Base-by-base conservation (phyloP, 2,113 vertebrate species). In the Prochilodus magdalenae region DNA sequence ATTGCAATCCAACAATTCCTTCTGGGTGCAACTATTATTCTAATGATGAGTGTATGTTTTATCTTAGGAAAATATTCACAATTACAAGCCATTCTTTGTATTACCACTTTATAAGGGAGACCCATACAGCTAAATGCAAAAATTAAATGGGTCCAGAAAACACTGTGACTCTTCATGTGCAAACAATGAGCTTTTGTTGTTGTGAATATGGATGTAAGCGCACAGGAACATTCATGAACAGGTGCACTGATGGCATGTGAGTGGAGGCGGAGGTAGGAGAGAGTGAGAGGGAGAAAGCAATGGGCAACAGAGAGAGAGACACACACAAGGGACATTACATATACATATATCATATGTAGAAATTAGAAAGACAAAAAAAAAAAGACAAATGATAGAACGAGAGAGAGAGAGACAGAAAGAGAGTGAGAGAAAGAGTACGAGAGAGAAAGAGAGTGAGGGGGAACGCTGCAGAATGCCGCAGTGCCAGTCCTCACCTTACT, bases 401-500 rank as follows among this genome's bases (percentile, higher is more conserved):
- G 18, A 73, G 36, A 53, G 30, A 75, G 33, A 60, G 33, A 44
- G 55, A 40, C 29, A 33, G 18, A 57, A 27, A 57, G 51, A 36
- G 53, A 53, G 71, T 66, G 71, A 81, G 60, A 65, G 79, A 14
- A 18, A 36, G 30, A 20, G 16, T 20, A 14, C 18, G 18, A 40
- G 30, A 67, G 16, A 40, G 18, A 67, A 10, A 40, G 66, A 69
- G 33, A 40, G 66, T n/a, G 30, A 69, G 33, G 14, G 66, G 33
- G 66, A 44, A 33, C 20, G 20, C 30, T 72, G 79, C 82, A 84
- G 79, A 77, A 67, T 86, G 73, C 79, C 49, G 75, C 71, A 82
- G 75, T 82, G 75, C 77, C 77, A 36, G 65, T 33, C 15, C 76
- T 84, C 57, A 84, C 75, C 71, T 81, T 83, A 67, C 66, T 29